These are phyloP conservation scores for Serinus canaria DNA, from an alignment of 2,113 vertebrate genomes.

Conservation along the genomic window DNA sequence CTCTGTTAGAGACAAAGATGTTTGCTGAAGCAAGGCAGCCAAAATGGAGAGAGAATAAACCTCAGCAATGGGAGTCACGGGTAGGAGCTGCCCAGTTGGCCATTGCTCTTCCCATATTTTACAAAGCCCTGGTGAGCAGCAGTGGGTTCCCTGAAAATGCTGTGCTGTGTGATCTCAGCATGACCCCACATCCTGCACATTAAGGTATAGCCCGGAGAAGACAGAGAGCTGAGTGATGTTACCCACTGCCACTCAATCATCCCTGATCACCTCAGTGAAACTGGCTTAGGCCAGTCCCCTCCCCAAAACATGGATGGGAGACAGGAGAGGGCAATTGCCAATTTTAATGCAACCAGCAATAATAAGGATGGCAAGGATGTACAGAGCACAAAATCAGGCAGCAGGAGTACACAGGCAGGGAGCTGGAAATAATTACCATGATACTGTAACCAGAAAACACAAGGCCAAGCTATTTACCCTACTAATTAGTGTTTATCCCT, in stretches of 20 bases:
- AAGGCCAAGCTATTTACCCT: slow-evolving; percentile 63
- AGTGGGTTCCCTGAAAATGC: not conserved
- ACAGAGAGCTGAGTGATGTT: not conserved
- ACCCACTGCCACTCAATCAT: not conserved
- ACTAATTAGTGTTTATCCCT: slow-evolving; percentile 67
- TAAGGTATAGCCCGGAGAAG: not conserved
- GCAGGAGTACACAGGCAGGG: slow-evolving; percentile 44
- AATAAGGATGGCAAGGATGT: slow-evolving; percentile 44
- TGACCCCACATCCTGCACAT: fast-evolving
- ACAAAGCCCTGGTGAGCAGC: not conserved
- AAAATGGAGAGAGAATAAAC: not conserved
- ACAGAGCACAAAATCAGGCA: slow-evolving; percentile 40
- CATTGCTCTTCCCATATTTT: not conserved
- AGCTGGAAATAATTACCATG: slow-evolving; percentile 54
- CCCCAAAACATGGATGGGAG: not conserved
- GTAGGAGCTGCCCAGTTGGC: not conserved
- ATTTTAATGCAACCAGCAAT: not conserved
- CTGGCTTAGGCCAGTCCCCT: not conserved
- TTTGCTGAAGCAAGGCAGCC: not conserved
- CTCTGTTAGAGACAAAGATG: not conserved
- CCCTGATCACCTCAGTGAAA: not conserved
- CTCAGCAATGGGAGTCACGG: fast-evolving
- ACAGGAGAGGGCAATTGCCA: not conserved
- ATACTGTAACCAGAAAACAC: slow-evolving; percentile 66
- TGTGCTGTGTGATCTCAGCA: not conserved